These are phyloP conservation scores for Echinometra lucunter DNA, from an alignment of 53 echinoderm and acorn worm genomes.

Conservation along the genomic window DNA sequence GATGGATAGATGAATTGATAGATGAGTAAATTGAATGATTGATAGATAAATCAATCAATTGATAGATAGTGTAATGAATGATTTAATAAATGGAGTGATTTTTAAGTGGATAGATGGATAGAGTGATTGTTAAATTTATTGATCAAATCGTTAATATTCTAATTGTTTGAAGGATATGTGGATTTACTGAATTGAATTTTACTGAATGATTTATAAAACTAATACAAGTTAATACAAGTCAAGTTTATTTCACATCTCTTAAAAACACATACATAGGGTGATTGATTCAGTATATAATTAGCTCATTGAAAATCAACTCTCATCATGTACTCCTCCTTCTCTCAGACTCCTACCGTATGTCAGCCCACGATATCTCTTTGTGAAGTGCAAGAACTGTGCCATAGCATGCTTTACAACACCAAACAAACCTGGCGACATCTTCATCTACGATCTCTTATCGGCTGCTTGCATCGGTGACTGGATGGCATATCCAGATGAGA, in stretches of 20 bases:
- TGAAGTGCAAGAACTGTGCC: conserved; percentile 65
- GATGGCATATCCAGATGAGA: conserved; percentile 64
- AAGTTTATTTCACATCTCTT: no score
- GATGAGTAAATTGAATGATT: no score
- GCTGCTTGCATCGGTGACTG: conserved; percentile 75
- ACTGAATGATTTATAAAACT: no score
- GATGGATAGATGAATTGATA: neutral
- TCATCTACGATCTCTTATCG: conserved; percentile 75
- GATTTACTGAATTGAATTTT: no score
- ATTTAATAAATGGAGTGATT: neutral
- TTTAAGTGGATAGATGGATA: neutral
- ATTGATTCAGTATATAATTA: neutral
- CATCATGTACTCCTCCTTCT: neutral
- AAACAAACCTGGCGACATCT: conserved; percentile 83
- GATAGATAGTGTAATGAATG: neutral
- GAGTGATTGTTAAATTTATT: neutral
- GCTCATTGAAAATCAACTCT: neutral
- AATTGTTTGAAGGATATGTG: no score
- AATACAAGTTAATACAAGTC: no score
- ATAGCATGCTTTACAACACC: conserved; percentile 85
- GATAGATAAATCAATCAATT: neutral
- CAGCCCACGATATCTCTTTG: conserved; percentile 81
- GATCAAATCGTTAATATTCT: neutral
- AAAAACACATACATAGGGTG: no score
- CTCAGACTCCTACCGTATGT: conserved; percentile 81